Evolutionary conservation across 2,113 vertebrate genomes (phyloP).

Genomic region (Anarhynchus alexandrinus): DNA sequence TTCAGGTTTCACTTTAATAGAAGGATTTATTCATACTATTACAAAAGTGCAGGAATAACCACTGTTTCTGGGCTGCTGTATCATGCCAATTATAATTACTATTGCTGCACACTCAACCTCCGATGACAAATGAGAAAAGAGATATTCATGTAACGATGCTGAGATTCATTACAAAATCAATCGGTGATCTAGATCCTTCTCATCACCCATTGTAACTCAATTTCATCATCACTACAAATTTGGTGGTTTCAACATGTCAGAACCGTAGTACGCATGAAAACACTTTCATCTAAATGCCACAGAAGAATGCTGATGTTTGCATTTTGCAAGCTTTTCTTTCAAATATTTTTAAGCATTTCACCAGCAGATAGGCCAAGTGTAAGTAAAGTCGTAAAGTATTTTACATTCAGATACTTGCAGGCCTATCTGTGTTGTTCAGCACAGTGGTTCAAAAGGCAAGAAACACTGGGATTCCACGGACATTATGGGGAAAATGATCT

Average conservation of each 20-base stretch:
- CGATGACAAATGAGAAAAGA: not conserved
- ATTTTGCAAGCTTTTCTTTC: not conserved
- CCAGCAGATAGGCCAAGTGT: not conserved
- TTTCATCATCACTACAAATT: not conserved
- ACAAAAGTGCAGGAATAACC: not conserved
- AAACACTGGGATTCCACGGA: not conserved
- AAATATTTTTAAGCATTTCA: not conserved
- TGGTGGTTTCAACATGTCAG: not conserved
- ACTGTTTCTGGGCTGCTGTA: not conserved
- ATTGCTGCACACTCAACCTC: not conserved
- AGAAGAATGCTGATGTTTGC: not conserved
- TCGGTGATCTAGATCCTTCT: not conserved
- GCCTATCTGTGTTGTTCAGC: not conserved
- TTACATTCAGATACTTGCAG: not conserved
- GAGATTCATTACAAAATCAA: constrained; percentile 20
- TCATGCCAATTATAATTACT: not conserved
- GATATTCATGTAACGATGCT: not conserved
- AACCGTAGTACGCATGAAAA: not conserved
- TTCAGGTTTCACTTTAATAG: not conserved
- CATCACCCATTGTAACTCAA: not conserved
- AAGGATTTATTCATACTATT: not conserved
- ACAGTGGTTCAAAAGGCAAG: not conserved
- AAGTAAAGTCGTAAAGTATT: not conserved
- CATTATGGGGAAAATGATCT: not conserved
- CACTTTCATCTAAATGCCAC: not conserved